These are phyloP conservation scores for Phalacrocorax aristotelis DNA, from an alignment of 2,113 vertebrate genomes.

Conservation along the genomic window DNA sequence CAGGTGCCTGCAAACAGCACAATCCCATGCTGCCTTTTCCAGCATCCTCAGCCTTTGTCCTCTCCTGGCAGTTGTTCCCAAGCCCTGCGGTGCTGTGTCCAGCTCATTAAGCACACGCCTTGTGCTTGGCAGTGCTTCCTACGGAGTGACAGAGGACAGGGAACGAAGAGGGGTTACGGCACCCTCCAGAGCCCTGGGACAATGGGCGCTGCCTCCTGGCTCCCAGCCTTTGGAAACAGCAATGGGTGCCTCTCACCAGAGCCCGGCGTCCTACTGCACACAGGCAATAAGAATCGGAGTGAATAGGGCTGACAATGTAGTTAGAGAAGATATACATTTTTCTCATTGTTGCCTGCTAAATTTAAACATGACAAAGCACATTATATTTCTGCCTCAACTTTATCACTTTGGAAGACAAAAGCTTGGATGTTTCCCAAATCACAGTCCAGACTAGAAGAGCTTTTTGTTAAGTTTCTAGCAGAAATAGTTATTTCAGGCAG, in stretches of 20 bases:
- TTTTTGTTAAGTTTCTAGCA: background rate
- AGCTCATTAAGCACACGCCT: background rate
- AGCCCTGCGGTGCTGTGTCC: rapidly evolving
- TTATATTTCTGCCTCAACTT: constrained; percentile 40
- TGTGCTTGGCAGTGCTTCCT: background rate
- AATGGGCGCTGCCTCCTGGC: background rate
- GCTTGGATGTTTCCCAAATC: background rate
- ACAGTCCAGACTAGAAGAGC: background rate
- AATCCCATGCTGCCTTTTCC: background rate
- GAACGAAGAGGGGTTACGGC: background rate
- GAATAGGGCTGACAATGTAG: constrained; percentile 21
- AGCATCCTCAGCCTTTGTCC: background rate
- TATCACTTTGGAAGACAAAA: background rate
- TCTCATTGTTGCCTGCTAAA: constrained; percentile 35
- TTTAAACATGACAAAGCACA: constrained; percentile 50
- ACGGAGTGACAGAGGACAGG: no score
- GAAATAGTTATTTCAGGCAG: background rate
- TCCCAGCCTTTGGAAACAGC: background rate
- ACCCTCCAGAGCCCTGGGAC: background rate
- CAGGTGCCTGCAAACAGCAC: background rate
- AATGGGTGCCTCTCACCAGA: background rate
- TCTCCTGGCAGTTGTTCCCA: background rate
- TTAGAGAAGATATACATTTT: background rate
- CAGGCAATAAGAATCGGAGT: background rate
- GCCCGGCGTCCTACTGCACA: background rate